phyloP scores from a whole-genome alignment of 2,113 vertebrate genomes.

The Hemicordylus capensis region DNA sequence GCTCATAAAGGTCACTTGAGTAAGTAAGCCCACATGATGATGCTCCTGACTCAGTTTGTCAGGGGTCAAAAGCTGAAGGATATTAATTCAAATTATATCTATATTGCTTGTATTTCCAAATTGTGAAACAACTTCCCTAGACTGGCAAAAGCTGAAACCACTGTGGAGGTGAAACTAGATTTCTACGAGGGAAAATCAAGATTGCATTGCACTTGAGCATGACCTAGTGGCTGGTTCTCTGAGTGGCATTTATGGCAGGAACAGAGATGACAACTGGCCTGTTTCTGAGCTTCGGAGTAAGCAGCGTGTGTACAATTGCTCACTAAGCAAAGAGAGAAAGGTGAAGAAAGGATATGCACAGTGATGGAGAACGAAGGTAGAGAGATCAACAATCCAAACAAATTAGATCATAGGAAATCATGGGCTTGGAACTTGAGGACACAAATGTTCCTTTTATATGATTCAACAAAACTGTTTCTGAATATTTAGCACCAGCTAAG shows the following conservation, averaged over 20 bases:
- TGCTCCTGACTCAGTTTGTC: not conserved
- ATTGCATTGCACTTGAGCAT: constrained; percentile 79
- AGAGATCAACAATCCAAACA: not conserved
- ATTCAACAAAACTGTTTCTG: constrained; percentile 3
- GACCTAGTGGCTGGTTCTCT: constrained; percentile 79
- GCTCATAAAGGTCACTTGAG: not conserved
- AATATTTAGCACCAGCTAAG: not conserved
- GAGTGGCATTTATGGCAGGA: constrained; percentile 72
- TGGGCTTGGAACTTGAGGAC: constrained; percentile 14
- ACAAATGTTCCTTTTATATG: constrained; percentile 48
- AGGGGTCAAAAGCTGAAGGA: not conserved
- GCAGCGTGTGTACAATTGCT: constrained; percentile 43
- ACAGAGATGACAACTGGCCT: constrained; percentile 60
- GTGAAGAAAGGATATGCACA: constrained; percentile 28
- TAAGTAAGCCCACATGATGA: not conserved
- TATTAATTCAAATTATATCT: not conserved
- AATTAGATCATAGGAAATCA: constrained; percentile 32
- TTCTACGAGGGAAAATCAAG: constrained; percentile 52
- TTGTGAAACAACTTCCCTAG: constrained; percentile 27
- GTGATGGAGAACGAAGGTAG: constrained; percentile 15
- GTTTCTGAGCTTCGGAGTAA: constrained; percentile 47
- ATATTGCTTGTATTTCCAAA: not conserved
- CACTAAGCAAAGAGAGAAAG: not conserved
- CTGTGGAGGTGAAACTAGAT: constrained; percentile 52
- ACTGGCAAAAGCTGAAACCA: constrained; percentile 19